Base-by-base conservation (phyloP, 2,113 vertebrate species). In the Guaruba guarouba region DNA sequence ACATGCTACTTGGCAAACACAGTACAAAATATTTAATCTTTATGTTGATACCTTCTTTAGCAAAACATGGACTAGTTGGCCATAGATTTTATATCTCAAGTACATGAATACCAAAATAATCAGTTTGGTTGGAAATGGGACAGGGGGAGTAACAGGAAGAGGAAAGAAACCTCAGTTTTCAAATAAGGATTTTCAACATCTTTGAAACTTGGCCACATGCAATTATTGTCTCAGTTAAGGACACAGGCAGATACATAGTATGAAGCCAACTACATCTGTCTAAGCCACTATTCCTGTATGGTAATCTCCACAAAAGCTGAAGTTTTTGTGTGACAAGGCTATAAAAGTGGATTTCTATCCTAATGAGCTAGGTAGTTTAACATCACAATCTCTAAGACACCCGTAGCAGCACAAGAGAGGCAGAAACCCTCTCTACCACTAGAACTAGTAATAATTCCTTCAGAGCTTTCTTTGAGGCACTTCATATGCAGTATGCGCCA, bases 401-500 rank as follows among this genome's bases (percentile, higher is more conserved):
- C 22, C 0, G 0, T 43, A 94, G 52, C 70, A 92, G 80, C 66
- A 71, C 17, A 67, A 59, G 29, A 84, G 51, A 80, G 84, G 49
- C 54, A 96, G 46, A 88, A 96, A 87, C 11, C 73, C 64, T 77
- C 88, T 82, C 62, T 86, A 78, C 23, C 85, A 81, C 9, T 81
- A 66, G n/a, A 17, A 90, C 8, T 78, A 66, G 37, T 18, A 93
- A 62, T 24, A 88, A 80, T 68, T 82, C 48, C 69, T 86, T 88
- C 91, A 90, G 35, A 92, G 64, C 51, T 93, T 68, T 37, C 67
- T 81, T 79, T 59, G 93, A 96, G 94, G 92, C 92, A 97, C 91
- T 96, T 96, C 78, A 55, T 82, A 69, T 17, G 59, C 77, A 69
- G 44, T 46, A 85, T 59, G 86, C 77, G 87, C 83, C 90, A 94